phyloP scores from a whole-genome alignment of 2,888 invertebrate species.

The Nebria brevicollis region DNA sequence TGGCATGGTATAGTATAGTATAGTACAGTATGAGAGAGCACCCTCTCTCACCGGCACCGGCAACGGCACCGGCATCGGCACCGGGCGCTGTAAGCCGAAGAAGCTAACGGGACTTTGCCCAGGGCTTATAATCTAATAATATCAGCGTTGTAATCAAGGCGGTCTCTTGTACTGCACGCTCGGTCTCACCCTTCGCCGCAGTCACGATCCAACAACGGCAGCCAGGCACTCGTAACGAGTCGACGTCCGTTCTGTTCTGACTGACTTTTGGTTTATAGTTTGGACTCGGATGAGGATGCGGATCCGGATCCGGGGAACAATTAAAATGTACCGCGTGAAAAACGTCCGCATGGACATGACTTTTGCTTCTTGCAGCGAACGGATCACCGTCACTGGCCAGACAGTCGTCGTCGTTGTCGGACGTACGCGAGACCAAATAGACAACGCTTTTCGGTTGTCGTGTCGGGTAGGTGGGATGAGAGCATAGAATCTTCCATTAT shows the following conservation, averaged over 20 bases:
- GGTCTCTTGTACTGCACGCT: conserved; percentile 51
- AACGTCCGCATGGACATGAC: conserved; percentile 3
- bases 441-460: conserved; percentile 2
- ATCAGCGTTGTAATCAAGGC: conserved; percentile 58
- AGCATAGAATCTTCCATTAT: conserved; percentile 62
- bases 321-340: conserved; percentile 24
- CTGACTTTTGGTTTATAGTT: neutral
- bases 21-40: neutral
- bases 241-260: neutral
- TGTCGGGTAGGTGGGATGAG: conserved; percentile 55
- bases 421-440: conserved; percentile 50
- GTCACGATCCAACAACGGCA: conserved; percentile 14
- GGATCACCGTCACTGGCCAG: conserved; percentile 4
- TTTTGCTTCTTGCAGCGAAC: neutral
- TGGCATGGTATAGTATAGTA: too few relatives aligned
- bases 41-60: conserved; percentile 7
- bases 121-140: conserved; percentile 59
- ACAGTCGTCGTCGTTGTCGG: conserved; percentile 2
- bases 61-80: neutral
- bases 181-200: conserved; percentile 51
- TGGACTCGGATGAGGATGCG: neutral
- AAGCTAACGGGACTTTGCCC: conserved; percentile 35
- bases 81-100: conserved; percentile 8
- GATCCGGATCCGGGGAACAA: conserved; percentile 8
- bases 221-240: neutral